These are phyloP conservation scores for Xiphophorus birchmanni DNA, from an alignment of 2,797 vertebrate genomes.

Conservation along the genomic window DNA sequence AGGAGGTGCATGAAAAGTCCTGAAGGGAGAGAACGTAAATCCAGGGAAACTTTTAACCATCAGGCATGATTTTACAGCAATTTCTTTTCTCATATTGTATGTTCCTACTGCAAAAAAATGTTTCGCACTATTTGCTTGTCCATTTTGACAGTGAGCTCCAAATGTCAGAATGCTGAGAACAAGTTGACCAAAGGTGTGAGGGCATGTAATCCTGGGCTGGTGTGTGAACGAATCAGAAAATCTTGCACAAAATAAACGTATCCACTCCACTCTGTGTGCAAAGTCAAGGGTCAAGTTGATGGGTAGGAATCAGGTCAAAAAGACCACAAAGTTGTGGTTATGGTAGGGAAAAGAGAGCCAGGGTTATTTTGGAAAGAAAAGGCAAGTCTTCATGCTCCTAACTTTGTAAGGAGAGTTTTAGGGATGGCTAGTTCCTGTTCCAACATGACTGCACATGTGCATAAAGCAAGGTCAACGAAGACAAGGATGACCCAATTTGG, in stretches of 20 bases:
- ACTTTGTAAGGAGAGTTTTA: not conserved
- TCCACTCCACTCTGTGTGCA: not conserved
- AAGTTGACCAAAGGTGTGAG: not conserved
- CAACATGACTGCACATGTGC: not conserved
- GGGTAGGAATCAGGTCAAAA: not conserved
- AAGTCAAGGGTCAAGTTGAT: not conserved
- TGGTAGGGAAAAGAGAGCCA: not conserved
- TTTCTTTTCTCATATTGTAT: not conserved
- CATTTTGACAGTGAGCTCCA: not conserved
- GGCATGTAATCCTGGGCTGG: not conserved
- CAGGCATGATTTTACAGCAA: not conserved
- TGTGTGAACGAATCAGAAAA: not conserved
- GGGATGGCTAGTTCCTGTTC: too few relatives aligned
- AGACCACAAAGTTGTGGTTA: not conserved
- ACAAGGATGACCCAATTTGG: not conserved
- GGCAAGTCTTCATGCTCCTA: not conserved
- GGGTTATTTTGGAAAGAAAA: not conserved
- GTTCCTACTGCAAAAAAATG: conserved; percentile 10
- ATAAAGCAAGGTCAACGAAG: not conserved
- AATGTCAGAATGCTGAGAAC: not conserved
- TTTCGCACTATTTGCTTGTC: conserved; percentile 6
- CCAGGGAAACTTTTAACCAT: not conserved
- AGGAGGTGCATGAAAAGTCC: not conserved
- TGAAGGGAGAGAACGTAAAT: not conserved
- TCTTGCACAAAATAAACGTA: not conserved